phyloP scores from a whole-genome alignment of 2,797 vertebrate genomes.

The Clamator glandarius region DNA sequence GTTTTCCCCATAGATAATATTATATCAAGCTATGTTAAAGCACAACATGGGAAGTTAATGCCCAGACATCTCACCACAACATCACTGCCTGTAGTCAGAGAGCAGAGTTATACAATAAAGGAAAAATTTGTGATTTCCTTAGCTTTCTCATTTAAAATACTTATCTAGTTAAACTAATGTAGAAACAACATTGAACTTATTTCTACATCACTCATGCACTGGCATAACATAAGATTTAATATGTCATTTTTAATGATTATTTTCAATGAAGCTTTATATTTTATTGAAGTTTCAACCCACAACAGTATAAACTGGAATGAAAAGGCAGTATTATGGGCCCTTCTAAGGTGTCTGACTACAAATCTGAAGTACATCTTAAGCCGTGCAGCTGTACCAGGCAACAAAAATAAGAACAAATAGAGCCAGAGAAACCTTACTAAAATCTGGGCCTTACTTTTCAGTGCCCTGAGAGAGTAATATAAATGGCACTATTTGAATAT shows the following conservation, averaged over 20 bases:
- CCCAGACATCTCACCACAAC: not conserved
- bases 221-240: not conserved
- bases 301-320: not conserved
- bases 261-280: not conserved
- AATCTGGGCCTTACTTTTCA: not conserved
- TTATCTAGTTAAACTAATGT: accelerated
- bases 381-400: not conserved
- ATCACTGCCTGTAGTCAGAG: not conserved
- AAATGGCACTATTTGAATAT: not conserved
- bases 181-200: not conserved
- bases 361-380: not conserved
- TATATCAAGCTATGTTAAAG: not conserved
- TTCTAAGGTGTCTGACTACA: not conserved
- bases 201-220: not conserved
- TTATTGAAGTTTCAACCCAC: not conserved
- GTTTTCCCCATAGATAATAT: constrained; percentile 3
- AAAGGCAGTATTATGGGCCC: not conserved
- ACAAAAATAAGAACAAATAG: not conserved
- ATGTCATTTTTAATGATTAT: not conserved
- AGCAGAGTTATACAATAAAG: not conserved
- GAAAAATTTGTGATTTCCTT: not conserved
- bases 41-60: not conserved
- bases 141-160: not conserved
- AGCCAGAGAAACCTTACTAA: not conserved
- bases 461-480: not conserved